Evolutionary conservation across 2,888 invertebrate species (phyloP).

Genomic region (Thymelicus sylvestris): DNA sequence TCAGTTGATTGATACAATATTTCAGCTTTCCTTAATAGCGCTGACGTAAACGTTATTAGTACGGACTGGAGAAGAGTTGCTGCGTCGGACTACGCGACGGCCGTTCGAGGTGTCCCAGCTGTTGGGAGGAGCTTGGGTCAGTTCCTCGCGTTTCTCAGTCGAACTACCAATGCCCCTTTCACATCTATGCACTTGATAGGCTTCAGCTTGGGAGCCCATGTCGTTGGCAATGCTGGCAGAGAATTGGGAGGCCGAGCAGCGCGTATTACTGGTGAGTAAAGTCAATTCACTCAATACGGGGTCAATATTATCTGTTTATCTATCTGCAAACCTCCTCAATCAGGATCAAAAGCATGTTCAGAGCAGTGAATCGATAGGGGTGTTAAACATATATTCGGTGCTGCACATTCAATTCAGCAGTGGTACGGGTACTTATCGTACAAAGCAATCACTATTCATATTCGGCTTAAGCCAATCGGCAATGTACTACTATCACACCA

Average conservation of each 20-base stretch:
- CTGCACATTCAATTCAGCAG: no score
- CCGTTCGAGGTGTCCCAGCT: constrained; percentile 63
- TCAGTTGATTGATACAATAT: constrained; percentile 41
- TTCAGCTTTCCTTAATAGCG: constrained; percentile 59
- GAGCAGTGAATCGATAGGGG: constrained; percentile 1
- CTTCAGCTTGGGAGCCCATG: constrained; percentile 78
- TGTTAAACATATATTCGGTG: no score
- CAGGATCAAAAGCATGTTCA: no score
- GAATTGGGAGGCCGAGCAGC: constrained; percentile 62
- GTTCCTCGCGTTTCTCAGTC: constrained; percentile 64
- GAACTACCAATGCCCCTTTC: constrained; percentile 56
- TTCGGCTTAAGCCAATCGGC: no score
- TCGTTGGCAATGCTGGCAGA: constrained; percentile 72
- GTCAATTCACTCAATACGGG: constrained; percentile 14
- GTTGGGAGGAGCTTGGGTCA: constrained; percentile 70
- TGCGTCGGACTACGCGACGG: constrained; percentile 56
- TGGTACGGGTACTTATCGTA: no score
- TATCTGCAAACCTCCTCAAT: no score
- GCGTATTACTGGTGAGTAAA: constrained; percentile 65
- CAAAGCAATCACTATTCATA: no score
- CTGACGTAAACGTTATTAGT: constrained; percentile 68
- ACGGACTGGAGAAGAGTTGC: constrained; percentile 71
- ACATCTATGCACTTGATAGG: constrained; percentile 72
- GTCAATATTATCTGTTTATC: no score
- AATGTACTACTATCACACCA: no score